Evolutionary conservation across 1,140 invertebrate genomes (phyloP).

Genomic region (Listronotus bonariensis): DNA sequence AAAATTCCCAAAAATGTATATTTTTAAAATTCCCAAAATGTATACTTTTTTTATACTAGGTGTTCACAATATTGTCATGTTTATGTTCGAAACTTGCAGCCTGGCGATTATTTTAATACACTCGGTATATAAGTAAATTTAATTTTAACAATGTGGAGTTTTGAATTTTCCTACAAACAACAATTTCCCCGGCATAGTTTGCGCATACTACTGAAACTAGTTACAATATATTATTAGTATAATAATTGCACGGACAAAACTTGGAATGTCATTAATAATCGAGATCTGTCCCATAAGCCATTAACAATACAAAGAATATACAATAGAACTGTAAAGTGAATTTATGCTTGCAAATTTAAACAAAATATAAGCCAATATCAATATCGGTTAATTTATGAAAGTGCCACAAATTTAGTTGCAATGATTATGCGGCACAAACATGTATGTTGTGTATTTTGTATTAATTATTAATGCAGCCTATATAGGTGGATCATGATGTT

Average conservation of each 20-base stretch:
- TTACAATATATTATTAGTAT: conserved; percentile 26
- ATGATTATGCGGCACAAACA: conserved; percentile 49
- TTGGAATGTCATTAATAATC: conserved; percentile 36
- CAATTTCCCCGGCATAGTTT: conserved; percentile 1
- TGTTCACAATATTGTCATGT: no score
- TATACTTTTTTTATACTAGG: no score
- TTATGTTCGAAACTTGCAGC: no score
- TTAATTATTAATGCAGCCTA: conserved; percentile 49
- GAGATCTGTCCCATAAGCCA: conserved; percentile 34
- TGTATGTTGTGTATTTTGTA: conserved; percentile 52
- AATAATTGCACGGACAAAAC: conserved; percentile 29
- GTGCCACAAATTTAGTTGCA: conserved; percentile 51
- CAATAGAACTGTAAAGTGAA: conserved; percentile 40
- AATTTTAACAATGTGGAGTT: not conserved
- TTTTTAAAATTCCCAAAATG: no score
- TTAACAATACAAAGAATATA: conserved; percentile 34
- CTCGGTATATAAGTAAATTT: not conserved
- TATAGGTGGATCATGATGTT: no score
- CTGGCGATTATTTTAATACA: not conserved
- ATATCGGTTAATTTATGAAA: conserved; percentile 54
- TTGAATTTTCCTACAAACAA: not conserved
- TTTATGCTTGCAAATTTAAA: conserved; percentile 50
- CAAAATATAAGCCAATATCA: conserved; percentile 53
- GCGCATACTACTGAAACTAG: not conserved
- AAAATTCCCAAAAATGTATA: no score